Base-by-base conservation (phyloP, 2,888 invertebrate genomes). In the Halocaridina rubra region DNA sequence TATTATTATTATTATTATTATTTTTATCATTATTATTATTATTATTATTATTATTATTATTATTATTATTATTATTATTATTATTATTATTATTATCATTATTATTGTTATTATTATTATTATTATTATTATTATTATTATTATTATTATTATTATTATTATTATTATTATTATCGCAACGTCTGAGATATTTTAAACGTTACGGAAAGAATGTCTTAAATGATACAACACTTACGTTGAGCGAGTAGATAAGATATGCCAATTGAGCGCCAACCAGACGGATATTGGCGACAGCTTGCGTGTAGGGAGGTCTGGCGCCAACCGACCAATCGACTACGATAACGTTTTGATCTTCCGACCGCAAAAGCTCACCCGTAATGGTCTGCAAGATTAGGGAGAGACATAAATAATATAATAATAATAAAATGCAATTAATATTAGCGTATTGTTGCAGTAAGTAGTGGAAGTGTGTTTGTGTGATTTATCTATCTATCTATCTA, bases 231-330 rank as follows among this genome's bases (percentile, higher is more conserved):
- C 89, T 92, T 86, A 92, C 92, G 93, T 94, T 91, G 2, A 57
- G 79, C 39, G 75, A 46, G 80, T 82, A 74, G n/a, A 88, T 75
- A 46, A 88, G 91, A 90, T 96, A 94, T 0, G 96, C 96, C 0
- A 96, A 94, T 91, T 97, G 95, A 0, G 94, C 94, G 0, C 96
- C 97, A 0, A 97, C 94, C 16, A 98, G 92, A 78, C 97, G 92
- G 30, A 96, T 96, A 90, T 98, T 98, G 0, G 97, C 97, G 2
- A 96, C 96, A 0, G 98, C 97, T 91, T 97, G 97, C 0, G 95
- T 95, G 90, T 98, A 98, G 0, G 97, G 96, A 0, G 97, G 96
- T 87, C 94, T 94, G 0, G 97, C 95, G 0, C 97, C 97, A 3
- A 80, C 94, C 94, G 85, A 93, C 97, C 97, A 97, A 90, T 97